These are phyloP conservation scores for Lingula anatina DNA, from an alignment of 2,888 invertebrate genomes.

Conservation along the genomic window DNA sequence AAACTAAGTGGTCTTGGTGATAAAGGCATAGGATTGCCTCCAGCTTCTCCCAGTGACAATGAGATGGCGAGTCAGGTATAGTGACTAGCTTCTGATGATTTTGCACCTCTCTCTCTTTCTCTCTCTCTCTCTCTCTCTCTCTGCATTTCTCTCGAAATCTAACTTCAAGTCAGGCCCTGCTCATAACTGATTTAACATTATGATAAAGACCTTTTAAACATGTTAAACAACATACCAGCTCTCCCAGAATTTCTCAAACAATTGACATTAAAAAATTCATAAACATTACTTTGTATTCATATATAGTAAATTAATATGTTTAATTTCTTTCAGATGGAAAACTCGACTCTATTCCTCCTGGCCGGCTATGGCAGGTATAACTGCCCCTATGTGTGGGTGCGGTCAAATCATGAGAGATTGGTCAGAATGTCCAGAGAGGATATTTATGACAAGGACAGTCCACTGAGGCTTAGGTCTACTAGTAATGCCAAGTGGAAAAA, in stretches of 20 bases:
- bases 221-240: no score
- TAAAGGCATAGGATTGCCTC: slow-evolving; percentile 34
- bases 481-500: slow-evolving; percentile 32
- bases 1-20: slow-evolving; percentile 27
- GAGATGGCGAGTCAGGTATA: slow-evolving; percentile 18
- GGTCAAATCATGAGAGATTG: slow-evolving; percentile 39
- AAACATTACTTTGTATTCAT: no score
- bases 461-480: slow-evolving; percentile 33
- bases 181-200: no score
- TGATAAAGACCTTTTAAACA: no score
- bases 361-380: slow-evolving; percentile 39
- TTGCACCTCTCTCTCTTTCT: no score
- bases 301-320: no score
- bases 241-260: no score
- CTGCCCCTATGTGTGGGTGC: slow-evolving; percentile 43
- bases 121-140: no score
- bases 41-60: slow-evolving; percentile 40
- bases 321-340: slow-evolving; percentile 23
- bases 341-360: slow-evolving; percentile 33
- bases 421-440: slow-evolving; percentile 26
- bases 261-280: no score
- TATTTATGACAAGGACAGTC: slow-evolving; percentile 32
- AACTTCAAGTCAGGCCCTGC: no score
- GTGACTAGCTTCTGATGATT: no score
- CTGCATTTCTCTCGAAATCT: no score